phyloP scores from a whole-genome alignment of 2,888 invertebrate genomes.

The Eumerus sabulonum region DNA sequence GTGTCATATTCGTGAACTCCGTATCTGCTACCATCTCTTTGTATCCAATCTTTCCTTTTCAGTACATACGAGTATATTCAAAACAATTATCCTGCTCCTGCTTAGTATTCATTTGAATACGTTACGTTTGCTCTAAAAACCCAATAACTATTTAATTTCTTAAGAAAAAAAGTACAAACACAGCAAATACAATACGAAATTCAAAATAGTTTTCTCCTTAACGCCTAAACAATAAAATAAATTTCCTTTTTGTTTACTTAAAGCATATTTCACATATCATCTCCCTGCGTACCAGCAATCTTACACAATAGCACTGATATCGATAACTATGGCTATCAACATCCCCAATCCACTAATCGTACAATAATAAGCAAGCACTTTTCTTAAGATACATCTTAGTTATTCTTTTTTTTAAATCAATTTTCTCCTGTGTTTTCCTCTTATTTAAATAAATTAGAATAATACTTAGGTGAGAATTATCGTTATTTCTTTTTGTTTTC shows the following conservation, averaged over 20 bases:
- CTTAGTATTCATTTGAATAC: too few species aligned
- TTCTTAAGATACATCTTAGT: constrained; percentile 53
- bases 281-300: constrained; percentile 13
- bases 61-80: too few species aligned
- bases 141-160: too few species aligned
- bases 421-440: not conserved
- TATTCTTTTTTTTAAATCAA: not conserved
- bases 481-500: constrained; percentile 18
- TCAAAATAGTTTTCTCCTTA: constrained; percentile 40
- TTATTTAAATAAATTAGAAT: constrained; percentile 35
- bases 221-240: constrained; percentile 36
- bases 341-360: constrained; percentile 17
- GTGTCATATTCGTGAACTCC: too few species aligned
- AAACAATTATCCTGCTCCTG: too few species aligned
- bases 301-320: constrained; percentile 32
- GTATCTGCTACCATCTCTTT: too few species aligned
- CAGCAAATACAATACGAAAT: constrained; percentile 22
- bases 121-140: too few species aligned
- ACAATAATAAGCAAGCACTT: constrained; percentile 63
- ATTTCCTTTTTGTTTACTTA: constrained; percentile 50
- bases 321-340: constrained; percentile 19
- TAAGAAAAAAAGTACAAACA: constrained; percentile 5
- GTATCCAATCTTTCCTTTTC: too few species aligned
- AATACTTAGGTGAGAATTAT: constrained; percentile 47
- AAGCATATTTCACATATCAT: constrained; percentile 60